phyloP scores from a whole-genome alignment of 2,797 vertebrate genomes.

The Pitangus sulphuratus region DNA sequence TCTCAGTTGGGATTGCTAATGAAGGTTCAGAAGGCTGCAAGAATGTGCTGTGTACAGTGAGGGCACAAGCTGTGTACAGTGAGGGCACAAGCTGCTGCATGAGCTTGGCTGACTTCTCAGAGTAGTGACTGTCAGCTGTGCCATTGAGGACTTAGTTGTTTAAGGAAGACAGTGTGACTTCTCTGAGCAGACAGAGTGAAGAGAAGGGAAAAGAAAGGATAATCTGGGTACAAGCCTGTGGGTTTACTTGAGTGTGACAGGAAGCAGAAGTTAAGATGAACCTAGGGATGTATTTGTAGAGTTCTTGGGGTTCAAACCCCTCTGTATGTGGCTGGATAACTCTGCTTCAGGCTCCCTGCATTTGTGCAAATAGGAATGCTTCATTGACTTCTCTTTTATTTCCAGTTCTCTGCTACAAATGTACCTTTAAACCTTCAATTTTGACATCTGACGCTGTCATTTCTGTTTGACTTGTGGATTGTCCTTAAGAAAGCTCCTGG shows the following conservation, averaged over 20 bases:
- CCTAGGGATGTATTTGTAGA: background rate
- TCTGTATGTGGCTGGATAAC: background rate
- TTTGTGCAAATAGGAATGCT: background rate
- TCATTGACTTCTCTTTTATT: background rate
- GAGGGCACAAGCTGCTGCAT: background rate
- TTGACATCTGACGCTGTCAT: background rate
- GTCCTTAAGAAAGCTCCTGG: background rate
- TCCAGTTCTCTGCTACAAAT: background rate
- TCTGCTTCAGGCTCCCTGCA: background rate
- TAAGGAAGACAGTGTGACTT: background rate
- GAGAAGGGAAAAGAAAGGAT: background rate
- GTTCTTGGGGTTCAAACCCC: background rate
- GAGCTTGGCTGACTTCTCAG: background rate
- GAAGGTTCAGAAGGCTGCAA: background rate
- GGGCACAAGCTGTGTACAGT: background rate
- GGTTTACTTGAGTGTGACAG: background rate
- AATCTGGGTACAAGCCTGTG: background rate
- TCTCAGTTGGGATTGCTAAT: background rate
- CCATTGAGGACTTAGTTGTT: background rate
- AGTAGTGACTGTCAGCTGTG: background rate
- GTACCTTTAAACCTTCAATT: background rate
- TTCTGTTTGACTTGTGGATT: background rate
- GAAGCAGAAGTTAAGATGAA: background rate
- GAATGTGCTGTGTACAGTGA: background rate
- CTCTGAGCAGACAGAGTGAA: background rate